These are phyloP conservation scores for Phlogophora meticulosa DNA, from an alignment of 2,888 invertebrate genomes.

Conservation along the genomic window DNA sequence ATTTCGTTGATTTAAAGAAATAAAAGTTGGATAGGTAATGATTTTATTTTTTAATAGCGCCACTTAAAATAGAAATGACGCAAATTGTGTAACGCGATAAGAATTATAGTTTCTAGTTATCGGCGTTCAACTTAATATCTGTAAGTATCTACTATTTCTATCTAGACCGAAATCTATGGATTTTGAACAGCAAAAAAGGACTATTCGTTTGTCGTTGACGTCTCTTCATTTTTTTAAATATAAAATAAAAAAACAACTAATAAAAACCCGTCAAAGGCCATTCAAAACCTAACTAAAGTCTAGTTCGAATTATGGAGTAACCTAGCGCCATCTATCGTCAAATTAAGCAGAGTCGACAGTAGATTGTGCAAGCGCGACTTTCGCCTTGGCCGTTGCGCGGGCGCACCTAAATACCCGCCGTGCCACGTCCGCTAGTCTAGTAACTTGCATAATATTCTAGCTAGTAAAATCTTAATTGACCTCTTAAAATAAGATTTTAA, in stretches of 20 bases:
- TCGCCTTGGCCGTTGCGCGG: slow-evolving; percentile 71
- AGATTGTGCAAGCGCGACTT: slow-evolving; percentile 66
- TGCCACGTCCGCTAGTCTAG: slow-evolving; percentile 52
- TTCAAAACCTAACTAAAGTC: not conserved
- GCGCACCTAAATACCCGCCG: slow-evolving; percentile 59
- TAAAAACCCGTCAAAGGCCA: not conserved
- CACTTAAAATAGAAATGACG: slow-evolving; percentile 35
- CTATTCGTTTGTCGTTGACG: too few relatives aligned
- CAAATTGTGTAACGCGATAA: slow-evolving; percentile 43
- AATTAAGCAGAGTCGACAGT: slow-evolving; percentile 46
- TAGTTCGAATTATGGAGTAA: slow-evolving; percentile 11
- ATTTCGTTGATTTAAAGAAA: not conserved
- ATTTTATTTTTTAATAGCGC: slow-evolving; percentile 15
- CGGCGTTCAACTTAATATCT: not conserved
- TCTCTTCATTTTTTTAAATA: too few relatives aligned
- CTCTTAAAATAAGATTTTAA: not conserved
- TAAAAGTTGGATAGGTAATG: not conserved
- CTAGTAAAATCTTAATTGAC: slow-evolving; percentile 21
- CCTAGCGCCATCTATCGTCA: slow-evolving; percentile 58
- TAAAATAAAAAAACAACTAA: not conserved
- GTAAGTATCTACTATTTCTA: slow-evolving; percentile 1
- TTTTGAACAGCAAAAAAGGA: too few relatives aligned
- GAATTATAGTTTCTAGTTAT: slow-evolving; percentile 28
- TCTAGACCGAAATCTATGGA: slow-evolving; percentile 14
- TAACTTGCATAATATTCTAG: slow-evolving; percentile 58